phyloP scores from a whole-genome alignment of 1,140 invertebrate genomes.

The Cheumatopsyche charites region DNA sequence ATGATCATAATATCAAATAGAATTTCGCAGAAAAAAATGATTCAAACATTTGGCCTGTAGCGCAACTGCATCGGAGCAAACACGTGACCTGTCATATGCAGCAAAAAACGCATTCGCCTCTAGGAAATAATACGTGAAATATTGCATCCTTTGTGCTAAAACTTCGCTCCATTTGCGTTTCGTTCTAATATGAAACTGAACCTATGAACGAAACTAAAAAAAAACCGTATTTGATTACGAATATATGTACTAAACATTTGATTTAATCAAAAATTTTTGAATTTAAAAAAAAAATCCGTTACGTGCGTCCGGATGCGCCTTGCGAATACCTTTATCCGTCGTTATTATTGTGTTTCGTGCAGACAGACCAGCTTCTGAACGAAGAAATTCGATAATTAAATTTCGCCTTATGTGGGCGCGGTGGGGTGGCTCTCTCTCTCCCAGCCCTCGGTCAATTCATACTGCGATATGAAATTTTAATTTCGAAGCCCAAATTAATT shows the following conservation, averaged over 20 bases:
- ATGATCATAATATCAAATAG: no score
- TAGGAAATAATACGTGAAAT: neutral
- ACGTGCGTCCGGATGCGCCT: no score
- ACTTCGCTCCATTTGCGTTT: slow-evolving; percentile 3
- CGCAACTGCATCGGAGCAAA: neutral
- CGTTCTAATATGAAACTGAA: no score
- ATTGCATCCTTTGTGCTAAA: neutral
- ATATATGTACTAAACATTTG: no score
- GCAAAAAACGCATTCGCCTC: slow-evolving; percentile 32
- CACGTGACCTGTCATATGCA: slow-evolving; percentile 48
- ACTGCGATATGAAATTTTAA: slow-evolving; percentile 46
- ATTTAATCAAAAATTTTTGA: no score
- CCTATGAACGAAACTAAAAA: no score
- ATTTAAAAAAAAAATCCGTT: no score
- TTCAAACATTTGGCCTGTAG: neutral
- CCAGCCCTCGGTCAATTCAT: slow-evolving; percentile 35
- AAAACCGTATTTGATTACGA: no score
- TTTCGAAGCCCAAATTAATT: slow-evolving; percentile 48
- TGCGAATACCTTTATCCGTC: no score
- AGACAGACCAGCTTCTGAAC: neutral
- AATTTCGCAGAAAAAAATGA: no score
- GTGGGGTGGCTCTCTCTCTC: slow-evolving; percentile 42
- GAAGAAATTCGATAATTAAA: slow-evolving; percentile 49
- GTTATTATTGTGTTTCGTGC: no score
- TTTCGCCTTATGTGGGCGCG: slow-evolving; percentile 39